Percentiles rank a stretch among this genome's conserved stretches.
Conservation (phyloP, 2,113 vertebrate species). For the Coptodon rendalli region DNA sequence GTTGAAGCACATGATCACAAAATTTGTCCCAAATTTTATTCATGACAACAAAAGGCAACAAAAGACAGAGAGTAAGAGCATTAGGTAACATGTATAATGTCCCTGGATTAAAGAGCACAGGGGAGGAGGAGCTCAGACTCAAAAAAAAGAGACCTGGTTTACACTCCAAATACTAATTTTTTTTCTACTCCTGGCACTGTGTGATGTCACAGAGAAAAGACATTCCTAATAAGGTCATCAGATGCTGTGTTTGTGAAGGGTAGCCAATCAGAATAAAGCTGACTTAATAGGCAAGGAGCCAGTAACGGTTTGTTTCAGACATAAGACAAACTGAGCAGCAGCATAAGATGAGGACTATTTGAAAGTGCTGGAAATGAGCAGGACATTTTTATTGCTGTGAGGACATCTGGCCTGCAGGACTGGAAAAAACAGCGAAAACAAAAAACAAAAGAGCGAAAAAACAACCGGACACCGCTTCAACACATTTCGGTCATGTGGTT, state of each 20-base stretch:
- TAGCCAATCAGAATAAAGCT: background rate
- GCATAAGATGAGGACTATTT: rapidly evolving
- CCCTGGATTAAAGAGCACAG: background rate
- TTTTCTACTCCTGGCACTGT: background rate
- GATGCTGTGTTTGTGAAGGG: background rate
- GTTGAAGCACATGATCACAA: background rate
- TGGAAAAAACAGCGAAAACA: background rate
- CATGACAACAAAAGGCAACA: background rate
- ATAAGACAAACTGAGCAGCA: background rate
- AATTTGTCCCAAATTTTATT: background rate
- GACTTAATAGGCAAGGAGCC: background rate
- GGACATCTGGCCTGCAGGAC: background rate
- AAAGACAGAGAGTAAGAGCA: background rate
- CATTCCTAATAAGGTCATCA: background rate
- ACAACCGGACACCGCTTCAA: background rate
- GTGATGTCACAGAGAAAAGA: background rate
- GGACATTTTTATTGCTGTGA: background rate
- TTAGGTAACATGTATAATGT: background rate
- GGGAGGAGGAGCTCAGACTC: background rate
- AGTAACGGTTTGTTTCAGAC: background rate
- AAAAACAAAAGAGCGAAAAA: background rate
- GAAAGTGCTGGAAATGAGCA: background rate
- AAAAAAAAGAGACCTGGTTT: background rate
- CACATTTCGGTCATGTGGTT: rapidly evolving
- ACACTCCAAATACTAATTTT: background rate